Evolutionary conservation across 2,888 invertebrate genomes (phyloP).

Genomic region (Boloria euphrosyne): DNA sequence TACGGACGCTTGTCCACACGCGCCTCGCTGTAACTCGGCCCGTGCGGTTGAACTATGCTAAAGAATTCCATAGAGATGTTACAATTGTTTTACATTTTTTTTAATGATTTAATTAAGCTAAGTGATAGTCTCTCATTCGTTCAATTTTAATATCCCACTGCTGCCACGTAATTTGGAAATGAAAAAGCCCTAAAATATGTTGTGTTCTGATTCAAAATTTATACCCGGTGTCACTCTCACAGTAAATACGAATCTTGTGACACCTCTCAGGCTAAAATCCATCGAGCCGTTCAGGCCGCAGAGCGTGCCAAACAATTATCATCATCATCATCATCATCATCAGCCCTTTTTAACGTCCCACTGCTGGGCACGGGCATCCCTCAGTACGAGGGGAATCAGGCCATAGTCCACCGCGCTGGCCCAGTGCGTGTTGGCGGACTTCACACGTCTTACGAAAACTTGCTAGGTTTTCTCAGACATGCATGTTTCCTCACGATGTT

Average conservation of each 20-base stretch:
- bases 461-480: too few species aligned
- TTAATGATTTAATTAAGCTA: too few species aligned
- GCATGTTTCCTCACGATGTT: too few species aligned
- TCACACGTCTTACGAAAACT: neutral
- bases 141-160: neutral
- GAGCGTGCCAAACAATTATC: too few species aligned
- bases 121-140: neutral
- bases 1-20: constrained; percentile 61
- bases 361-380: neutral
- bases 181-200: too few species aligned
- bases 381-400: neutral
- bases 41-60: constrained; percentile 56
- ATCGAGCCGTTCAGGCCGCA: too few species aligned
- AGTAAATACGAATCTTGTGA: too few species aligned
- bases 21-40: constrained; percentile 63
- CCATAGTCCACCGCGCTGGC: neutral
- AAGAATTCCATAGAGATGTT: constrained; percentile 45
- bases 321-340: too few species aligned
- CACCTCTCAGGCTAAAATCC: too few species aligned
- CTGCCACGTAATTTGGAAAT: too few species aligned
- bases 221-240: too few species aligned
- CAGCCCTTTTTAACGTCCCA: neutral
- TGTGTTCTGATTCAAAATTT: too few species aligned
- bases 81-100: constrained; percentile 2
- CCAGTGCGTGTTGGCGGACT: neutral